Base-by-base conservation (phyloP, 2,113 vertebrate species). In the Psephotus haematonotus region DNA sequence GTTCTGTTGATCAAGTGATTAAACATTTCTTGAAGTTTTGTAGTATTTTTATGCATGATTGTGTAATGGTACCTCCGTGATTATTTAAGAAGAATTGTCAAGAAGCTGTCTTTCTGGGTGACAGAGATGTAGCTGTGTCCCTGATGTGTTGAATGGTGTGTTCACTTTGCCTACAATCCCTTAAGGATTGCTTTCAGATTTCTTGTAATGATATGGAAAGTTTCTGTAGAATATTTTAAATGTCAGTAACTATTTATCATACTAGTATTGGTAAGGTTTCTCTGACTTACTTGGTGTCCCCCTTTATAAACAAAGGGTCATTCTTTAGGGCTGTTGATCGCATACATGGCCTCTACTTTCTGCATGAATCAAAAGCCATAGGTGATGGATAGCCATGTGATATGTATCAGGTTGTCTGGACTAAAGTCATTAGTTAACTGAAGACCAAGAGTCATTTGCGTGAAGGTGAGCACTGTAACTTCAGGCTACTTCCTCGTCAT, bases 401-500 rank as follows among this genome's bases (percentile, higher is more conserved):
- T 60, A 11, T 24, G 17, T n/a, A 50, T 57, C 29, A 47, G 39
- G n/a, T 17, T n/a, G 22, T 62, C 41, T 46, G 64, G 16, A 41
- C 13, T 37, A 67, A 86, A 83, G 9, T 17, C 68, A 17, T 18
- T 3, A 2, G 22, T 50, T 82, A 59, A 27, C 43, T 33, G 27
- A 67, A 83, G 64, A 76, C 44, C 27, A 11, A 31, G 33, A 24
- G 6, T 59, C 16, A 28, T 74, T 57, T 39, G 8, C 5, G 2
- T 27, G 64, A 67, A 72, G 59, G 8, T 18, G 16, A 68, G 5
- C 2, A 0, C n/a, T 43, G 28, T 49, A 46, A 43, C 28, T 50
- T 84, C 37, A 79, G 31, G 29, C 52, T 76, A 5, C 35, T 86
- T 68, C 0, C 0, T 33, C 8, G 33, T 28, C 2, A 0, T 57